phyloP scores from a whole-genome alignment of 2,797 vertebrate species.

The Eidolon dupreanum region DNA sequence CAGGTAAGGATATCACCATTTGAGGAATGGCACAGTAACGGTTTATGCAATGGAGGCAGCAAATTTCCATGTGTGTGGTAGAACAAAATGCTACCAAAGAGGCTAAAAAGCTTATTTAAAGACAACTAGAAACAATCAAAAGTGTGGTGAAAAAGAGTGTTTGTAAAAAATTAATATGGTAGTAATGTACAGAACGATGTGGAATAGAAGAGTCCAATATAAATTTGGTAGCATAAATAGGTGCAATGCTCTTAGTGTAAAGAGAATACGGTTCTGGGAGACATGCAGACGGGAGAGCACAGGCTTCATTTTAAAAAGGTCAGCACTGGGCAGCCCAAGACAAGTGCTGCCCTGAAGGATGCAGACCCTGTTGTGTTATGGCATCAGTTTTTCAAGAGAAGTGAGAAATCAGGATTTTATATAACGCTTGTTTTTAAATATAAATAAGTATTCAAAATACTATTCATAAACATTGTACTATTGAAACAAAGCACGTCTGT shows the following conservation, averaged over 20 bases:
- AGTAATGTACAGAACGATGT: background rate
- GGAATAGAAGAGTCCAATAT: background rate
- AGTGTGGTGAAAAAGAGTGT: background rate
- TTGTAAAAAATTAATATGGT: background rate
- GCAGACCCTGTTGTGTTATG: background rate
- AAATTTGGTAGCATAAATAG: background rate
- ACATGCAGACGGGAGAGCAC: accelerated
- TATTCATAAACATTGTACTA: background rate
- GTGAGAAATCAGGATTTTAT: background rate
- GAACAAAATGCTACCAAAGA: background rate
- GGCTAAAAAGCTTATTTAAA: background rate
- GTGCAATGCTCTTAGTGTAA: background rate
- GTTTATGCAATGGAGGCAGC: background rate
- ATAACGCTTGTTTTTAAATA: background rate
- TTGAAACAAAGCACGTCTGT: background rate
- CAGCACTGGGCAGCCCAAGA: background rate
- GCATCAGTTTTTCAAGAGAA: background rate
- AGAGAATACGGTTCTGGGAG: background rate
- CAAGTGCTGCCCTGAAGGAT: background rate
- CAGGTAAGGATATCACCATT: background rate
- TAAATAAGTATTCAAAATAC: background rate
- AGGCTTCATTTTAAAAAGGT: background rate
- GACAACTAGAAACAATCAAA: background rate
- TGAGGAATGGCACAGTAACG: background rate
- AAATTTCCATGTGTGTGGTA: background rate